Evolutionary conservation across 2,797 vertebrate genomes (phyloP).

Genomic region (Labroides dimidiatus): DNA sequence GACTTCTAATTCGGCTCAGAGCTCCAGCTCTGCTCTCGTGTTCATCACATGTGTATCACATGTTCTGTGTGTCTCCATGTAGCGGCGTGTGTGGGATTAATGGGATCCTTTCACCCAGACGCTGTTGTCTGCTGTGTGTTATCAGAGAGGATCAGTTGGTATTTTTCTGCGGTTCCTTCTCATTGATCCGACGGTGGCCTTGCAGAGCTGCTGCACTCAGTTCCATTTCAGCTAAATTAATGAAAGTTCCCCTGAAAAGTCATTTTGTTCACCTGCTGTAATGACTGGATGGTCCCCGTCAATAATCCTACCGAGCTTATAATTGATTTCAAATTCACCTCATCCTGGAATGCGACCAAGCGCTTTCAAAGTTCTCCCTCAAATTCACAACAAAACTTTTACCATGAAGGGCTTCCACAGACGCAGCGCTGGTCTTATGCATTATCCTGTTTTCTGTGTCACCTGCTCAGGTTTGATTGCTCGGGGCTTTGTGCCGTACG

Average conservation of each 20-base stretch:
- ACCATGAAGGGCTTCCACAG: slow-evolving; percentile 6
- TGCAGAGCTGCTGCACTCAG: slow-evolving; percentile 26
- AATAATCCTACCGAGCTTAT: slow-evolving; percentile 52
- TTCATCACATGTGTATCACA: not conserved
- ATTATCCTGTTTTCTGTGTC: slow-evolving; percentile 35
- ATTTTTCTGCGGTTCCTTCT: slow-evolving; percentile 37
- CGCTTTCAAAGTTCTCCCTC: slow-evolving; percentile 22
- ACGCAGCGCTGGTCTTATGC: slow-evolving; percentile 4
- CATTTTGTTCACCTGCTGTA: slow-evolving; percentile 54
- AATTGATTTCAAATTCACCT: slow-evolving; percentile 59
- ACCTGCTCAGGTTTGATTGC: slow-evolving; percentile 47
- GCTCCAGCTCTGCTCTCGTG: not conserved
- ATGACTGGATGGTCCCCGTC: slow-evolving; percentile 50
- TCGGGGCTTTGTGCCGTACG: slow-evolving; percentile 17
- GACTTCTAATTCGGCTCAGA: not conserved
- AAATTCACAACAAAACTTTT: slow-evolving; percentile 7
- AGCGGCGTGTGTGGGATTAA: not conserved
- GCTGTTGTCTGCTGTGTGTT: slow-evolving; percentile 13
- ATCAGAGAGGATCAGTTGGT: slow-evolving; percentile 33
- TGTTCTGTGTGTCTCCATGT: slow-evolving; percentile 2
- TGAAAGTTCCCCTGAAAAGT: slow-evolving; percentile 54
- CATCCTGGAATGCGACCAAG: slow-evolving; percentile 24
- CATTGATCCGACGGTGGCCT: slow-evolving; percentile 47
- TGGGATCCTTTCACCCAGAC: slow-evolving; percentile 13
- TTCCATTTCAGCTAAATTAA: slow-evolving; percentile 68